Base-by-base conservation (phyloP, 2,797 vertebrate genomes). In the Carapus acus region DNA sequence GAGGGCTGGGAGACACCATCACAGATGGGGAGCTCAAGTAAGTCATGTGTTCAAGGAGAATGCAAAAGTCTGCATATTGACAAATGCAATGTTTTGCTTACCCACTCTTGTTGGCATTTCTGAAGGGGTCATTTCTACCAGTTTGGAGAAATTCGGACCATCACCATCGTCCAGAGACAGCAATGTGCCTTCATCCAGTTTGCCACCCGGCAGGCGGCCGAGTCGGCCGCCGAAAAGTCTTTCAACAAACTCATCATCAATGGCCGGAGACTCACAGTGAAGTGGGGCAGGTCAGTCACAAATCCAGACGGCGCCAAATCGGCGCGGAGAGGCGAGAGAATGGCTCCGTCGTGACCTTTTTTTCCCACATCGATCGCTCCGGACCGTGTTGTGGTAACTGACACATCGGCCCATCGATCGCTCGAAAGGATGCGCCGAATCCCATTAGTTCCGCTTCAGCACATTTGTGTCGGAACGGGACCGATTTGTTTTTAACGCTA, bases 181-280 rank as follows among this genome's bases (percentile, higher is more conserved):
- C 96, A 98, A 40, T 98, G 96, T 50, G 96, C 96, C 11, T 99
- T 99, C 73, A 96, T 99, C 75, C 96, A 99, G 87, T 99, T 98
- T 55, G 94, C 96, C 54, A 94, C 93, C 0, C 86, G 96, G 2
- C 93, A 93, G 57, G 79, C 95, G 2, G 93, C 96, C 0, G 96
- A 99, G 65, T 90, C 87, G 46, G 96, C 96, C 3, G 95, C 96
- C 0, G 96, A 98, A 85, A 99, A 99, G 74, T 98, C 95, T 49
- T 98, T 99, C 79, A 99, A 97, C 79, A 99, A 99, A 61, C 89
- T 99, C 50, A 99, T 98, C 44, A 91, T 98, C 71, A 96, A 97
- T 0, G 96, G 96, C 13, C 91, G 92, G 18, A 88, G 96, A 46
- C 94, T 99, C 55, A 98, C 96, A 0, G 95, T 99, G 67, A 99